Conservation (phyloP, 2,113 vertebrate genomes). For the Seriola quinqueradiata region DNA sequence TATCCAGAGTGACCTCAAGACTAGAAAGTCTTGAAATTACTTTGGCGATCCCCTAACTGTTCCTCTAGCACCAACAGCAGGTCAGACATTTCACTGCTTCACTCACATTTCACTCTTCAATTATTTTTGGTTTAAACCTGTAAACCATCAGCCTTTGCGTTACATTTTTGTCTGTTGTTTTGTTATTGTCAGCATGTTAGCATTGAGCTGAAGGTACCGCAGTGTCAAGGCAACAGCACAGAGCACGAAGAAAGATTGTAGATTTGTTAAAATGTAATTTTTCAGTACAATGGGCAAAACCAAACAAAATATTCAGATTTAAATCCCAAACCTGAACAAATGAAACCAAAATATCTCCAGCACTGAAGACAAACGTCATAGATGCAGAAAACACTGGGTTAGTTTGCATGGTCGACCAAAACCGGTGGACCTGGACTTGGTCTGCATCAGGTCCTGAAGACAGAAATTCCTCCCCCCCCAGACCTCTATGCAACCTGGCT, state of each 20-base stretch:
- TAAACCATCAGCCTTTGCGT: not conserved
- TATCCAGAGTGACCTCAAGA: too few relatives aligned
- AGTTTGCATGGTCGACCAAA: not conserved
- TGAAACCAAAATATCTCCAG: not conserved
- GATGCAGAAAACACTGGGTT: not conserved
- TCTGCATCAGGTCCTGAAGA: constrained; percentile 35
- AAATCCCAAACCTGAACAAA: not conserved
- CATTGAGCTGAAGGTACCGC: not conserved
- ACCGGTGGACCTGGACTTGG: not conserved
- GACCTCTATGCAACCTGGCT: not conserved
- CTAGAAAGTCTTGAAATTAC: not conserved
- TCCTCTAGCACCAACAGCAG: too few relatives aligned
- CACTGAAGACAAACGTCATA: not conserved
- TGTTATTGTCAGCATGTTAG: not conserved
- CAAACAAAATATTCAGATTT: too few relatives aligned
- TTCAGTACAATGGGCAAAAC: too few relatives aligned
- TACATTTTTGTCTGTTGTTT: too few relatives aligned
- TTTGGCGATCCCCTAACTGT: too few relatives aligned
- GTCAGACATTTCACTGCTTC: not conserved
- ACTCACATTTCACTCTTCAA: not conserved
- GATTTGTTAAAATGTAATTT: too few relatives aligned
- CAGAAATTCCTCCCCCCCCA: not conserved
- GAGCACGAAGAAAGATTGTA: too few relatives aligned
- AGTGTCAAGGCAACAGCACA: not conserved
- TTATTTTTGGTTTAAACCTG: not conserved